Conservation (phyloP, 2,113 vertebrate genomes). For the Myrmecobius fasciatus region DNA sequence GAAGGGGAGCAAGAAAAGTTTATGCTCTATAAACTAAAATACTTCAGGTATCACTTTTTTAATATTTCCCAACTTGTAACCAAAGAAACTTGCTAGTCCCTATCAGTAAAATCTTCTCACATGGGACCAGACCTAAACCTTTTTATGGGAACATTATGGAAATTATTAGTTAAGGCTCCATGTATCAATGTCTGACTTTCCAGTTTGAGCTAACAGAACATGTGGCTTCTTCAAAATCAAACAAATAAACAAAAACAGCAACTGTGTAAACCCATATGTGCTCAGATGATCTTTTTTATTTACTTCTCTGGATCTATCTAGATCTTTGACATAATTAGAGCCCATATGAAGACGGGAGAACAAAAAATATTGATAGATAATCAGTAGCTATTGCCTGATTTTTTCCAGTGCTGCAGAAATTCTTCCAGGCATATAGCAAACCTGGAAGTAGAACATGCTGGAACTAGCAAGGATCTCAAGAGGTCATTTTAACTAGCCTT, state of each 20-base stretch:
- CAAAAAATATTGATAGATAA: background rate
- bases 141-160: background rate
- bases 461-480: background rate
- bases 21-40: background rate
- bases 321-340: background rate
- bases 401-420: background rate
- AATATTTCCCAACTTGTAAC: constrained; percentile 17
- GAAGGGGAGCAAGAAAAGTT: background rate
- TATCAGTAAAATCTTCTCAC: background rate
- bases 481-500: background rate
- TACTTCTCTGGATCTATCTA: background rate
- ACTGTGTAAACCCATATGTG: background rate
- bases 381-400: background rate
- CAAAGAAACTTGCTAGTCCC: background rate
- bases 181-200: background rate
- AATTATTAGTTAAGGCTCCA: background rate
- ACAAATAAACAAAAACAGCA: background rate
- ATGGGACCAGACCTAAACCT: background rate
- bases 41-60: background rate
- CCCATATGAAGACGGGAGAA: background rate
- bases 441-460: background rate
- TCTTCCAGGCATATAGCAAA: constrained; percentile 22
- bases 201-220: constrained; percentile 15
- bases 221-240: background rate
- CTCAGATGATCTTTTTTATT: background rate